Conservation (phyloP, 2,797 vertebrate species). For the Podarcis lilfordi region DNA sequence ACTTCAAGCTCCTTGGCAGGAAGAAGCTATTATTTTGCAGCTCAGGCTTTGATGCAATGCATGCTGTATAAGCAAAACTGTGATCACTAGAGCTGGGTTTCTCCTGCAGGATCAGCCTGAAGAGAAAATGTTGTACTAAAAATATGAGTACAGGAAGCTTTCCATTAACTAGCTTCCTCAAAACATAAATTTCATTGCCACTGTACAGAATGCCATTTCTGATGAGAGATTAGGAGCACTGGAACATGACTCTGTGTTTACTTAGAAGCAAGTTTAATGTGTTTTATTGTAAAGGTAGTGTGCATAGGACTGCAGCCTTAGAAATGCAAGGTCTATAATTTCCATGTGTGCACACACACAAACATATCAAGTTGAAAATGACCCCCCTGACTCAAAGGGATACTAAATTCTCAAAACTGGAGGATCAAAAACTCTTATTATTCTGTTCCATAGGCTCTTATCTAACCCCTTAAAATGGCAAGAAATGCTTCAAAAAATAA, state of each 20-base stretch:
- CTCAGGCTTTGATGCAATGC: background rate
- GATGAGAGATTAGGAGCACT: background rate
- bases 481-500: background rate
- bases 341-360: background rate
- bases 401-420: background rate
- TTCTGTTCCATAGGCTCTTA: background rate
- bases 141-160: background rate
- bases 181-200: slow-evolving; percentile 9
- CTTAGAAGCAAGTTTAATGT: background rate
- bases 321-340: background rate
- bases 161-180: background rate
- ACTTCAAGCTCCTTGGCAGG: slow-evolving; percentile 9
- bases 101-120: background rate
- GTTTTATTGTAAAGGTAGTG: background rate
- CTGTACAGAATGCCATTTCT: background rate
- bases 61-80: background rate
- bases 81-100: background rate
- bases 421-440: background rate
- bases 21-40: background rate
- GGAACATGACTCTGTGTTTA: background rate
- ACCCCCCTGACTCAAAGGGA: background rate
- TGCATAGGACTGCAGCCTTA: background rate
- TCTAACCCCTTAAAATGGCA: background rate
- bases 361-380: background rate
- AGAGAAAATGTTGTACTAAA: slow-evolving; percentile 6